Percentiles rank a stretch among this genome's conserved stretches.
Evolutionary conservation across 2,113 vertebrate species (phyloP).

Genomic region (Cichladusa arquata): DNA sequence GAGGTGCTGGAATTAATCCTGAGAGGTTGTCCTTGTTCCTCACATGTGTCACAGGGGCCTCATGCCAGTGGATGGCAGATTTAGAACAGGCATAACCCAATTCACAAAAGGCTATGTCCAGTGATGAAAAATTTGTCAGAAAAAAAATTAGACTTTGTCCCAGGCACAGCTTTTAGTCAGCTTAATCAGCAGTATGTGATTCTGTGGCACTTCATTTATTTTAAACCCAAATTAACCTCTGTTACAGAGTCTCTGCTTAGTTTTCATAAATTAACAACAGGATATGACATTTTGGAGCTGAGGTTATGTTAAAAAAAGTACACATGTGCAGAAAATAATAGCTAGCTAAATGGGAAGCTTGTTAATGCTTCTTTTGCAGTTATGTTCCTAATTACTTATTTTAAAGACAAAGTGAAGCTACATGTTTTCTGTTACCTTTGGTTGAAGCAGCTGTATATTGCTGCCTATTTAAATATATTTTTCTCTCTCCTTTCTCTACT

Average conservation of each 20-base stretch:
- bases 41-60: background rate
- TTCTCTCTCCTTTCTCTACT: background rate
- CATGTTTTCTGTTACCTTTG: background rate
- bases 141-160: background rate
- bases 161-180: background rate
- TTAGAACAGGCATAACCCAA: background rate
- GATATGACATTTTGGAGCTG: background rate
- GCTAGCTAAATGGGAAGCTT: background rate
- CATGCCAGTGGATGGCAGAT: background rate
- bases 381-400: background rate
- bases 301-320: background rate
- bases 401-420: background rate
- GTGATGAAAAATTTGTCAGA: background rate
- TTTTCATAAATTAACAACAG: background rate
- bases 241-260: background rate
- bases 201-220: constrained; percentile 11
- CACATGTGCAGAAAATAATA: background rate
- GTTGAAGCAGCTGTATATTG: background rate
- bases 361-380: background rate
- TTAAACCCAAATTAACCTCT: constrained; percentile 32
- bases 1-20: background rate
- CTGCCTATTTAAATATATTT: background rate
- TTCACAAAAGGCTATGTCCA: background rate
- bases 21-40: background rate
- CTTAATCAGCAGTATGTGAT: background rate